Evolutionary conservation across 2,113 vertebrate species (phyloP).

Genomic region (Piprites chloris): DNA sequence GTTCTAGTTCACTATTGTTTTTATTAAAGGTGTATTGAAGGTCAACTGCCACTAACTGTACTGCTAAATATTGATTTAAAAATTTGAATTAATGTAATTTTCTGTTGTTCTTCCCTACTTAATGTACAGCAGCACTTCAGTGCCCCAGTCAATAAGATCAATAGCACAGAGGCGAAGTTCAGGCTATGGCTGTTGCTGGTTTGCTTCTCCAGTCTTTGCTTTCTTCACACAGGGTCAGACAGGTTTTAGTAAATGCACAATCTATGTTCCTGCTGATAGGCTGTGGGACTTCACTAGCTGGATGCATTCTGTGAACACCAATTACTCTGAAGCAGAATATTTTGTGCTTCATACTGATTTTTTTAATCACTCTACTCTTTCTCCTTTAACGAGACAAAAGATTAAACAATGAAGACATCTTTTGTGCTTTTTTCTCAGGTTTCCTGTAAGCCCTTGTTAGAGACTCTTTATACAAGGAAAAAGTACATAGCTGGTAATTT

Average conservation of each 20-base stretch:
- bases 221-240: neutral
- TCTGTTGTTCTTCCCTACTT: constrained; percentile 59
- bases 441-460: neutral
- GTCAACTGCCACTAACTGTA: constrained; percentile 62
- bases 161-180: constrained; percentile 41
- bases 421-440: neutral
- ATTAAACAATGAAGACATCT: neutral
- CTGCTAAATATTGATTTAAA: constrained; percentile 76
- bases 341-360: neutral
- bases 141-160: constrained; percentile 69
- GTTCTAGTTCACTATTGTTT: constrained; percentile 60
- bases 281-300: neutral
- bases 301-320: neutral
- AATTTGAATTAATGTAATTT: constrained; percentile 72
- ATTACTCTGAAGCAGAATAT: neutral
- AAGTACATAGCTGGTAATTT: neutral
- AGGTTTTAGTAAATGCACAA: neutral
- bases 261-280: neutral
- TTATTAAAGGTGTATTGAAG: constrained; percentile 61
- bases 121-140: constrained; percentile 57
- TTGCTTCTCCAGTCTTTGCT: neutral
- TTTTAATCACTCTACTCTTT: neutral
- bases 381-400: neutral
- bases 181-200: neutral
- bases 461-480: neutral